A percentile compares a stretch with the other conserved stretches of the same genome.
phyloP scores from a whole-genome alignment of 37 sponge, comb jelly and placozoan species.

The Beroe ovata region DNA sequence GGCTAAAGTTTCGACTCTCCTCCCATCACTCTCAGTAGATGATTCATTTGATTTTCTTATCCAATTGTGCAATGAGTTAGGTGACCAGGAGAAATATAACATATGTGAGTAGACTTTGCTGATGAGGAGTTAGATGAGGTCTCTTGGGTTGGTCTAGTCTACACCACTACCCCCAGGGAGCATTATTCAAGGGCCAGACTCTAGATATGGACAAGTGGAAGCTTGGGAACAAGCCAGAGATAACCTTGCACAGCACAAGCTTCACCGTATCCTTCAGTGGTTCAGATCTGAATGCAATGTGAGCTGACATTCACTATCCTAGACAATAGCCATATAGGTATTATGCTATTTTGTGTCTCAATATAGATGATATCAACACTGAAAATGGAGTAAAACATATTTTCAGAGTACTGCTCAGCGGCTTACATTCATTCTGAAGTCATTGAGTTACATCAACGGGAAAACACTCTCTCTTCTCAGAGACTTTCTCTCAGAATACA shows the following conservation, averaged over 20 bases:
- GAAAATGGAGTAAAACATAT: too few species aligned
- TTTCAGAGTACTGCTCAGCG: conserved; percentile 12
- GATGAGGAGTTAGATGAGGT: not conserved
- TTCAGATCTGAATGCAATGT: conserved; percentile 7
- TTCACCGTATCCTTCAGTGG: conserved; percentile 25
- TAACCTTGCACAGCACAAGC: not conserved
- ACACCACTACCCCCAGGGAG: not conserved
- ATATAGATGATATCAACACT: too few species aligned
- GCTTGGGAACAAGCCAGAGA: not conserved
- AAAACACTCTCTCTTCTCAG: not conserved
- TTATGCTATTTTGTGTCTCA: too few species aligned
- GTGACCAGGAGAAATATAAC: conserved; percentile 47
- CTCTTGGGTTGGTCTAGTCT: not conserved
- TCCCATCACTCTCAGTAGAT: conserved; percentile 11
- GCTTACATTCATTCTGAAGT: conserved; percentile 6
- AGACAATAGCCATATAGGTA: not conserved
- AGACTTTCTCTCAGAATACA: not conserved
- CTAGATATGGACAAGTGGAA: not conserved
- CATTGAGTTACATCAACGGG: not conserved
- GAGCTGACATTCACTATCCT: too few species aligned
- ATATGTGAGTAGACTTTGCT: conserved; percentile 46
- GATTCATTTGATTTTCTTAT: conserved; percentile 1
- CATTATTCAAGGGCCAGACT: not conserved
- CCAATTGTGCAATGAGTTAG: not conserved
- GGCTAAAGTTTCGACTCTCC: not conserved